A percentile compares a stretch with the other conserved stretches of the same genome.
phyloP scores from a whole-genome alignment of 2,797 vertebrate genomes.

The Buceros bicornis region DNA sequence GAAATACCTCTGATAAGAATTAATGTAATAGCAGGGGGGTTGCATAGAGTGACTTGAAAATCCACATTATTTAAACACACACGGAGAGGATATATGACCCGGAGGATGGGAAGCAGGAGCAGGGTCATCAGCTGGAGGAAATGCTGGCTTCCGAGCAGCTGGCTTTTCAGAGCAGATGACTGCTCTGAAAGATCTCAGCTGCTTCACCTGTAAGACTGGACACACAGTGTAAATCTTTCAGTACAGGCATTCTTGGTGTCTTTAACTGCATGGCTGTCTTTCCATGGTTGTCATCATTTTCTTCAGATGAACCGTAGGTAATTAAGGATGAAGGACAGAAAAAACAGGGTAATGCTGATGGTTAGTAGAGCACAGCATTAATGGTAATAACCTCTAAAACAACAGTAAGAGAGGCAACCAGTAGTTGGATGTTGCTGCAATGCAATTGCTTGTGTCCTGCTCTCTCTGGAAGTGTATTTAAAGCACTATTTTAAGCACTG shows the following conservation, averaged over 20 bases:
- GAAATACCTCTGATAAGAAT: neutral
- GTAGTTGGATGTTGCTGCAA: neutral
- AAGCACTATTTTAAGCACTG: neutral
- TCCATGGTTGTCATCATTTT: neutral
- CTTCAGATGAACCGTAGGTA: neutral
- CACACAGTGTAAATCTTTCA: neutral
- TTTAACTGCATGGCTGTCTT: neutral
- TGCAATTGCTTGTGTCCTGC: neutral
- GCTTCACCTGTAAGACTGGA: neutral
- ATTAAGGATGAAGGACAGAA: neutral
- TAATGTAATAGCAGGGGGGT: accelerated
- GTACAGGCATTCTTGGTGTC: neutral
- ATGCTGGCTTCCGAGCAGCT: neutral
- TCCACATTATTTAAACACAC: neutral
- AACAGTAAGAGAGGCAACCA: neutral
- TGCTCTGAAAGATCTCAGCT: neutral
- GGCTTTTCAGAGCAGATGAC: neutral
- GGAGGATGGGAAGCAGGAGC: neutral
- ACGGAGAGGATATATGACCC: neutral
- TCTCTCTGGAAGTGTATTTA: neutral
- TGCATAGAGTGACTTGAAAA: neutral
- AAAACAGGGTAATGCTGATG: neutral
- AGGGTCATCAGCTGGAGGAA: neutral
- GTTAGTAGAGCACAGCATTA: neutral
- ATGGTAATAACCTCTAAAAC: neutral